These are phyloP conservation scores for Gorsachius magnificus DNA, from an alignment of 2,797 vertebrate species.

Conservation along the genomic window DNA sequence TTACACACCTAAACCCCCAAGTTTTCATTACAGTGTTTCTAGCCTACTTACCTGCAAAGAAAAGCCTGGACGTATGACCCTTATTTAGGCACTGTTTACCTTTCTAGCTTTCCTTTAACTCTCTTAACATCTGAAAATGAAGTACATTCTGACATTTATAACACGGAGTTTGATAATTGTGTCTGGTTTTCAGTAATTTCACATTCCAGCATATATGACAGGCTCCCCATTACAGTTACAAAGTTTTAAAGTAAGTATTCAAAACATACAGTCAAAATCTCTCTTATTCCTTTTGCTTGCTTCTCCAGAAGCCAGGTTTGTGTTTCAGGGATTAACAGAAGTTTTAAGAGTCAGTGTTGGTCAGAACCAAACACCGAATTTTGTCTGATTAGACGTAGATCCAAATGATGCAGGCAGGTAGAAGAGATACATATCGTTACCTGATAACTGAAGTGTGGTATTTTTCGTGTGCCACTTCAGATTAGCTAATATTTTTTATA, in stretches of 20 bases:
- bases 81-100: background rate
- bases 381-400: background rate
- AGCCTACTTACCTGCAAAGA: background rate
- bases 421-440: background rate
- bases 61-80: background rate
- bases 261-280: background rate
- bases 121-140: too few species aligned
- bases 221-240: background rate
- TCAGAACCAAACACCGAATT: background rate
- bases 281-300: background rate
- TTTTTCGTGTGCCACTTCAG: background rate
- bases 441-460: background rate
- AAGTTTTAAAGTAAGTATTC: background rate
- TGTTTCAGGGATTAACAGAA: background rate
- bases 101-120: background rate
- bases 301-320: background rate
- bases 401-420: background rate
- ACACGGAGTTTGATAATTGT: background rate
- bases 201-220: background rate
- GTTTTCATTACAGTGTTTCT: background rate
- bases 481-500: background rate
- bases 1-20: background rate
- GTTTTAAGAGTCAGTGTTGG: background rate
- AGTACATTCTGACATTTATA: background rate
- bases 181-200: background rate